Evolutionary conservation across 2,113 vertebrate genomes (phyloP), one percentile per base, ranked within the genome.

Genomic region (Felis chaus): DNA sequence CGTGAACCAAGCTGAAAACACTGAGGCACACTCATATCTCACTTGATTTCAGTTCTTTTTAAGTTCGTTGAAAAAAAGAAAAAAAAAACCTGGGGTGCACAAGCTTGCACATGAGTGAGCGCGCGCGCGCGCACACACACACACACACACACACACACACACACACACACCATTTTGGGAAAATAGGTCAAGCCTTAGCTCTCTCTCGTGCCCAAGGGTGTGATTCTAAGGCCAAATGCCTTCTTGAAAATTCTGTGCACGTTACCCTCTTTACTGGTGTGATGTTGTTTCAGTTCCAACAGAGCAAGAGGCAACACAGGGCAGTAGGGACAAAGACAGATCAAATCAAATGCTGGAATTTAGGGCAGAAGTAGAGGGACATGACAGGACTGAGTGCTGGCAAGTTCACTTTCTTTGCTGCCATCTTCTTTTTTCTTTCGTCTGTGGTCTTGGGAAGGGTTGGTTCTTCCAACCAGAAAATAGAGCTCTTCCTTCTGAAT

Each of bases 181-280:
- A 96, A 92, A 87, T n/a, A 55, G 83, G 83, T 93, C 85, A 76
- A 84, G 74, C 16, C 7, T 69, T 11, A 91, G 6, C 16, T 93
- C 7, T 83, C 65, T 12, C 31, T 86, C 68, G 10, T 83, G 33
- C 18, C 83, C 15, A 11, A 31, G 95, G 36, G 27, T 91, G 7
- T 95, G 79, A 91, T 71, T 89, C 36, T 82, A 21, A 89, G 74
- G 36, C 89, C 73, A 85, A 39, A 57, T 27, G 21, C 79, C 25
- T 73, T 74, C 73, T 53, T 82, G 39, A 93, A 89, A 85, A 91
- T 61, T 79, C 48, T n/a, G 53, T 55, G 53, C 21, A n/a, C 33
- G 6, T 79, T 68, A 27, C 55, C 78, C 1, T 57, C n/a, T 33
- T 94, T 65, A 23, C 23, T n/a, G 14, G 55, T 84, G 45, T 79